Percentiles rank a stretch among this genome's conserved stretches.
Conservation (phyloP, 2,888 invertebrate genomes). For the Hofmannophila pseudospretella region DNA sequence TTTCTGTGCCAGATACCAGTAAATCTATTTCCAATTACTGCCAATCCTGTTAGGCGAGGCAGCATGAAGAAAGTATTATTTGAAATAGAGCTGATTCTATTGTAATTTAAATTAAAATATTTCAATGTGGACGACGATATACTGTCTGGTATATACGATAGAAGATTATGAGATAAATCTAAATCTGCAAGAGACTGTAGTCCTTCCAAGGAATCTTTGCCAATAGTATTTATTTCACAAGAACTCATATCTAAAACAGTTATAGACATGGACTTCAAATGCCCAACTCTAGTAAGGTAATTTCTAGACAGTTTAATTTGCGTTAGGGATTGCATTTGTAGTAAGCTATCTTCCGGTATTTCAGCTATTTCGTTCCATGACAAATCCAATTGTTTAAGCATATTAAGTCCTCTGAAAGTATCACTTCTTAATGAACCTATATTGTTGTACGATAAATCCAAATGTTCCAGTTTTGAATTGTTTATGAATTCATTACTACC, state of each 20-base stretch:
- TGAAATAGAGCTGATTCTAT: conserved; percentile 78
- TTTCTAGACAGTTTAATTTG: conserved; percentile 82
- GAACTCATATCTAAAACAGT: conserved; percentile 79
- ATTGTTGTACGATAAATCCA: conserved; percentile 83
- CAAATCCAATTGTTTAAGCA: conserved; percentile 80
- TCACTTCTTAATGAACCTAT: conserved; percentile 78
- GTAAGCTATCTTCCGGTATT: conserved; percentile 78
- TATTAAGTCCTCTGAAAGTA: conserved; percentile 78
- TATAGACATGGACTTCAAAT: conserved; percentile 77
- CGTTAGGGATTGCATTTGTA: conserved; percentile 78
- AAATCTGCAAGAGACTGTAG: conserved; percentile 78
- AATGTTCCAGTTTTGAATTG: conserved; percentile 76
- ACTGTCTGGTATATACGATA: conserved; percentile 79
- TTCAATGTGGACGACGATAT: conserved; percentile 79
- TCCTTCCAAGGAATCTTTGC: conserved; percentile 75
- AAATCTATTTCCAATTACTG: conserved; percentile 84
- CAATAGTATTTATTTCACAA: conserved; percentile 80
- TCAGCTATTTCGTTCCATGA: conserved; percentile 82
- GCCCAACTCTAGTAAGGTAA: conserved; percentile 77
- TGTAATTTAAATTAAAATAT: conserved; percentile 78
- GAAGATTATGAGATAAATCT: conserved; percentile 82
- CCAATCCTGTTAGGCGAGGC: conserved; percentile 77
- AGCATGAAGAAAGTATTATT: conserved; percentile 81
- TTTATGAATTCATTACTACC: conserved; percentile 78
- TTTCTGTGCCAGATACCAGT: conserved; percentile 78